Base-by-base conservation (phyloP, 2,797 vertebrate genomes). In the Scarus forsteni region DNA sequence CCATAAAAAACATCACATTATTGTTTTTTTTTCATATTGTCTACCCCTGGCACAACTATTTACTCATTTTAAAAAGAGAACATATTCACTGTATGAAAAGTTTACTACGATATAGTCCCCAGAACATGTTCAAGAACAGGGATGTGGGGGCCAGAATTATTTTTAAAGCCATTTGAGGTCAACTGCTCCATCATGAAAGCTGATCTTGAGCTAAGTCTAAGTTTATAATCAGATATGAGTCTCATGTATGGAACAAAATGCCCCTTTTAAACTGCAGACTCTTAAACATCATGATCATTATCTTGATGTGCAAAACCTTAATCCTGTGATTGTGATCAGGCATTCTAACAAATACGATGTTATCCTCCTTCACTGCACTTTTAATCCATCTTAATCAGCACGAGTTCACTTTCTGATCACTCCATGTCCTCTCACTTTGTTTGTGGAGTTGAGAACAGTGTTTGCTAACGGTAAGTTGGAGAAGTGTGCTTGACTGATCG, bases 391-490 rank as follows among this genome's bases (percentile, higher is more conserved):
- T 66, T 53, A 66, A 51, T 69, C 66, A 52, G 73, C 78, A 64
- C 77, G 72, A 63, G 51, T 70, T 63, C 49, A 46, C 19, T 65
- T 62, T 77, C 51, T 11, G 16, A 68, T 80, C 83, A 63, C 88
- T 51, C 83, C 79, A 84, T 82, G 85, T 69, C 59, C 59, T 77
- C 66, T 89, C 64, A 64, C 65, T 39, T 16, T 80, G 74, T 82
- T 63, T 82, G 63, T 75, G 73, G 7, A 51, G 60, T 19, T 82
- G 80, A 72, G 70, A 66, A 42, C 15, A 70, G 39, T 85, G 73
- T 79, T 73, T 67, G 53, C 14, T 19, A 11, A 68, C 82, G 90
- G 89, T 92, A 90, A 91, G 91, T 73, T 36, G 63, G 50, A 60
- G 45, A 44, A 19, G 18, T 59, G 44, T 68, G 60, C 48, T 11